Evolutionary conservation across 2,797 vertebrate species (phyloP).

Genomic region (Acanthiza pusilla): DNA sequence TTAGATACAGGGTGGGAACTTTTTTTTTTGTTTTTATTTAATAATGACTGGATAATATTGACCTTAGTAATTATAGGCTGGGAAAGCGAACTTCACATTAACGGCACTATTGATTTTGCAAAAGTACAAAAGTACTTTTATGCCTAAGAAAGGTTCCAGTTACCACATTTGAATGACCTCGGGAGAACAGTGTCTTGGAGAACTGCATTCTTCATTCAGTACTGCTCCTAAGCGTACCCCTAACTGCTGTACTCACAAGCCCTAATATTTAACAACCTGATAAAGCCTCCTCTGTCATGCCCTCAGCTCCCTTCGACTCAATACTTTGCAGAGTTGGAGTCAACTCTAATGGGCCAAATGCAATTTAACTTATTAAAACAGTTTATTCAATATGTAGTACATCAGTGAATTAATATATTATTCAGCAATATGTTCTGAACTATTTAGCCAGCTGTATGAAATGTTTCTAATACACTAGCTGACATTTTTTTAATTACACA

Average conservation of each 20-base stretch:
- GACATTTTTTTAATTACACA: constrained; percentile 66
- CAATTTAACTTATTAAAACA: constrained; percentile 56
- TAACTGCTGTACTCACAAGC: not conserved
- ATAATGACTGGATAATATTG: constrained; percentile 21
- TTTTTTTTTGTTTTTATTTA: constrained; percentile 3
- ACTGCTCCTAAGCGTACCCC: not conserved
- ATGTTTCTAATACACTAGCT: constrained; percentile 61
- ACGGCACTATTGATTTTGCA: constrained; percentile 20
- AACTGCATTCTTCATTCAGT: constrained; percentile 14
- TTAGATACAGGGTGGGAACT: not conserved
- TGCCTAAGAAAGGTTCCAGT: constrained; percentile 4
- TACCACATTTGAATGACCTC: not conserved
- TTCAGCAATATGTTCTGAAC: constrained; percentile 44
- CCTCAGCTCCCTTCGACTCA: not conserved
- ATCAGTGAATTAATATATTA: constrained; percentile 59
- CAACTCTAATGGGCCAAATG: constrained; percentile 19
- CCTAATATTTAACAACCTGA: not conserved
- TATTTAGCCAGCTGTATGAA: constrained; percentile 57
- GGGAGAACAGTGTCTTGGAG: not conserved
- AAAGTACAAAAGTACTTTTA: constrained; percentile 47
- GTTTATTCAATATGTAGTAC: constrained; percentile 38
- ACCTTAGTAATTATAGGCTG: constrained; percentile 25
- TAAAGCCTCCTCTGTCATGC: not conserved
- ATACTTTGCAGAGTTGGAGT: not conserved
- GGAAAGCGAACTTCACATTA: not conserved